phyloP scores from a whole-genome alignment of 2,797 vertebrate species.

The Trematomus bernacchii region DNA sequence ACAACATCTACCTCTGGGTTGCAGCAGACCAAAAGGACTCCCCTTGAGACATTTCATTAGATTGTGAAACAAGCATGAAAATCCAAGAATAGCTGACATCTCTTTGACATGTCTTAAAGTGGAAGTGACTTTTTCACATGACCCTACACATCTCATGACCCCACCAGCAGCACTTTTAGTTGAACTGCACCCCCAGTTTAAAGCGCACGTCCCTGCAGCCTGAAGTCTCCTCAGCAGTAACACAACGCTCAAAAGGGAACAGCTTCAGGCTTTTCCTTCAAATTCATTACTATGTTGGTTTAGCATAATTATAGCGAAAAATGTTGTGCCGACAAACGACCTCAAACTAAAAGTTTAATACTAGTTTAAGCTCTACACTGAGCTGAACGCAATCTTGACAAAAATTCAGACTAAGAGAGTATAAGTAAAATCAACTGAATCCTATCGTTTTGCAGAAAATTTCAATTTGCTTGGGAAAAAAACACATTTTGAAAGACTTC shows the following conservation, averaged over 20 bases:
- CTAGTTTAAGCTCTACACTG: conserved; percentile 9
- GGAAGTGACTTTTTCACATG: conserved; percentile 71
- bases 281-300: conserved; percentile 60
- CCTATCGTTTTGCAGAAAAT: background rate
- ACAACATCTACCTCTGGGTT: conserved; percentile 59
- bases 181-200: conserved; percentile 24
- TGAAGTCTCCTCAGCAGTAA: conserved; percentile 64
- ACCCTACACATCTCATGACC: conserved; percentile 63
- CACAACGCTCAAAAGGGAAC: conserved; percentile 71
- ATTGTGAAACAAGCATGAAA: conserved; percentile 67
- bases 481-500: background rate
- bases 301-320: conserved; percentile 63
- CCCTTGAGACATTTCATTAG: conserved; percentile 59
- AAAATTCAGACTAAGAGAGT: conserved; percentile 1
- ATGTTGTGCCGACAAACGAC: conserved; percentile 39
- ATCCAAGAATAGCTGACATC: conserved; percentile 63
- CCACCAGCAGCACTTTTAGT: conserved; percentile 33
- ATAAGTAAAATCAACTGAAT: background rate
- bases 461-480: background rate
- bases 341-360: conserved; percentile 51
- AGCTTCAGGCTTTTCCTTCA: conserved; percentile 74
- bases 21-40: conserved; percentile 46
- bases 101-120: conserved; percentile 66
- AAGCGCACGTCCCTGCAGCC: conserved; percentile 38
- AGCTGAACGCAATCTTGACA: background rate